Percentiles rank a stretch among this genome's conserved stretches.
phyloP scores from a whole-genome alignment of 2,797 vertebrate species.

The Eidolon dupreanum region DNA sequence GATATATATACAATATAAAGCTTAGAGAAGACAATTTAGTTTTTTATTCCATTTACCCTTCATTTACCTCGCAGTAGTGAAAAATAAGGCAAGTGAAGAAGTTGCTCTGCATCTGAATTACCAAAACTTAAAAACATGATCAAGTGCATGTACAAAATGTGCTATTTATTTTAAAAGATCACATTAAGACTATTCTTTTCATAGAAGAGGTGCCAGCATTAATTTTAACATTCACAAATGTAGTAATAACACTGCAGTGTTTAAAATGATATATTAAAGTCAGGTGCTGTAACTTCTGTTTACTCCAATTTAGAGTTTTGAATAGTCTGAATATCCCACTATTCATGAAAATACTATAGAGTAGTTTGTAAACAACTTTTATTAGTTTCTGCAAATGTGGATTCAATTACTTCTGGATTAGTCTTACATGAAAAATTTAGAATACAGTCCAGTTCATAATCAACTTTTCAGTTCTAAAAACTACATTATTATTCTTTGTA shows the following conservation, averaged over 20 bases:
- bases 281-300: constrained; percentile 69
- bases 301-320: constrained; percentile 71
- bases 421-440: constrained; percentile 24
- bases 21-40: background rate
- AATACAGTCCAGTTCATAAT: constrained; percentile 28
- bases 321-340: constrained; percentile 67
- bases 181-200: background rate
- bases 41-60: background rate
- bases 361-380: constrained; percentile 70
- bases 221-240: constrained; percentile 64
- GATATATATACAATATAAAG: background rate
- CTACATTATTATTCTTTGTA: constrained; percentile 43
- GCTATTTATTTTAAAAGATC: constrained; percentile 34
- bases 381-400: constrained; percentile 70
- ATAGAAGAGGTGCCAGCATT: background rate
- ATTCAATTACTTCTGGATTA: constrained; percentile 53
- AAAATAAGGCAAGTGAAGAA: constrained; percentile 10
- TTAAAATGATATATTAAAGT: constrained; percentile 80
- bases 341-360: constrained; percentile 71
- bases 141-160: background rate
- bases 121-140: constrained; percentile 33
- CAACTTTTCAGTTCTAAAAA: constrained; percentile 68
- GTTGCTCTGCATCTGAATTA: background rate
- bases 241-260: constrained; percentile 74
- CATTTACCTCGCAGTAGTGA: background rate